Evolutionary conservation across 2,888 invertebrate species (phyloP).

Genomic region (Zaprionus bogoriensis): DNA sequence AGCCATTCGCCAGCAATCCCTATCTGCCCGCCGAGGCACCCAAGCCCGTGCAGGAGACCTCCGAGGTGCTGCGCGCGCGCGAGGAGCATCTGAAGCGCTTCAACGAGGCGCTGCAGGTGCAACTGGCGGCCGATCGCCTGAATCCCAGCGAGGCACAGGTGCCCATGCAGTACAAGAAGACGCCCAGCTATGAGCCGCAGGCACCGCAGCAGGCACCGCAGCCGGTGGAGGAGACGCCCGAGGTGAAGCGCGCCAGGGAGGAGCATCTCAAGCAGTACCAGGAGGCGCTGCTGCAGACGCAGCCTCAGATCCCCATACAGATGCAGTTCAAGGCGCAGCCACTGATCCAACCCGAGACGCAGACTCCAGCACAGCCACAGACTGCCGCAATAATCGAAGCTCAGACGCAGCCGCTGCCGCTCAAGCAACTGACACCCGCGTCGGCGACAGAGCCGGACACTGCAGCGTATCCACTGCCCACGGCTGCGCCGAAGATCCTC

Average conservation of each 20-base stretch:
- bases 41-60: slow-evolving; percentile 58
- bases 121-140: slow-evolving; percentile 12
- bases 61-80: slow-evolving; percentile 66
- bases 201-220: slow-evolving; percentile 17
- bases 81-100: slow-evolving; percentile 70
- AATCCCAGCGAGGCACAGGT: background rate
- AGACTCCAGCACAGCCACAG: too few species aligned
- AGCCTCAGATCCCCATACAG: too few species aligned
- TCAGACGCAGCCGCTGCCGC: background rate
- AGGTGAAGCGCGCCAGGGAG: slow-evolving; percentile 69
- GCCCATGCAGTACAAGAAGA: background rate
- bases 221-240: slow-evolving; percentile 60
- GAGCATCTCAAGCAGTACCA: slow-evolving; percentile 61
- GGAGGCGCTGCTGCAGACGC: slow-evolving; percentile 47
- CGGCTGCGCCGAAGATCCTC: background rate
- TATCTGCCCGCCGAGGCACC: slow-evolving; percentile 13
- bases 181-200: slow-evolving; percentile 3
- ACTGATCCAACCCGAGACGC: too few species aligned
- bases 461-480: slow-evolving; percentile 38
- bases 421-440: background rate
- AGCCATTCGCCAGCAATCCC: background rate
- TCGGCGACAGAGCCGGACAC: too few species aligned
- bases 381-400: background rate
- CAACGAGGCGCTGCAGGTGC: slow-evolving; percentile 55
- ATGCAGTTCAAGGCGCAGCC: too few species aligned